phyloP scores from a whole-genome alignment of 2,113 vertebrate species.

The Austrofundulus limnaeus region DNA sequence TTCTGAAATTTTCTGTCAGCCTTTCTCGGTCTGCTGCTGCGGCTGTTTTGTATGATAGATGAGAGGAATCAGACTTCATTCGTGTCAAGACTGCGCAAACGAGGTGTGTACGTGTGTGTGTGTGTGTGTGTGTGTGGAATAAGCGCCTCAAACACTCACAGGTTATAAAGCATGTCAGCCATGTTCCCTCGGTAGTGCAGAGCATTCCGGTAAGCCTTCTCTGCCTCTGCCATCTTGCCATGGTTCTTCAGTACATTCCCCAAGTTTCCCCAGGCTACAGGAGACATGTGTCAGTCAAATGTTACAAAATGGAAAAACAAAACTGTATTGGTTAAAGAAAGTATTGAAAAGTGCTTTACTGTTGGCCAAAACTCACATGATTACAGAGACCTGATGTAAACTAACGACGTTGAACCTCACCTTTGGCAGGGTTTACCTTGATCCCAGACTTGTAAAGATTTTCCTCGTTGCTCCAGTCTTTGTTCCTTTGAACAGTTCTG shows the following conservation, averaged over 20 bases:
- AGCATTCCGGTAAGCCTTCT: conserved; percentile 94
- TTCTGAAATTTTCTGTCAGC: background rate
- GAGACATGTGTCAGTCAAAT: conserved; percentile 42
- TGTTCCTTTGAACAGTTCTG: conserved; percentile 91
- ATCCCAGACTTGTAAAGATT: conserved; percentile 98
- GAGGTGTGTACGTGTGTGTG: too few relatives aligned
- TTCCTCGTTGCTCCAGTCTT: conserved; percentile 97
- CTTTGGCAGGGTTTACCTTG: conserved; percentile 98
- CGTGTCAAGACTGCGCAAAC: conserved; percentile 24
- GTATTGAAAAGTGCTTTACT: background rate
- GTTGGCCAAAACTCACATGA: background rate
- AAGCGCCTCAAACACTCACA: conserved; percentile 85
- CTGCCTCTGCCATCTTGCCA: conserved; percentile 94
- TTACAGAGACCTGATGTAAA: background rate
- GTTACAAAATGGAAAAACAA: conserved; percentile 1
- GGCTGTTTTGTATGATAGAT: conserved; percentile 29
- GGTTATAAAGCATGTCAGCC: conserved; percentile 99
- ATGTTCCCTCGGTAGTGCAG: conserved; percentile 98
- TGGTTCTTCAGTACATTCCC: conserved; percentile 99
- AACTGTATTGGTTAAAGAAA: background rate
- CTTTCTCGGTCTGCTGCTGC: conserved; percentile 10
- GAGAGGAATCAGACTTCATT: conserved; percentile 16
- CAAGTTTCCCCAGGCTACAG: conserved; percentile 96
- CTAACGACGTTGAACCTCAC: conserved; percentile 72
- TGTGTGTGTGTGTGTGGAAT: too few relatives aligned